Percentiles rank a stretch among this genome's conserved stretches.
Conservation (phyloP, 2,888 invertebrate genomes). For the Ethmia dodecea region DNA sequence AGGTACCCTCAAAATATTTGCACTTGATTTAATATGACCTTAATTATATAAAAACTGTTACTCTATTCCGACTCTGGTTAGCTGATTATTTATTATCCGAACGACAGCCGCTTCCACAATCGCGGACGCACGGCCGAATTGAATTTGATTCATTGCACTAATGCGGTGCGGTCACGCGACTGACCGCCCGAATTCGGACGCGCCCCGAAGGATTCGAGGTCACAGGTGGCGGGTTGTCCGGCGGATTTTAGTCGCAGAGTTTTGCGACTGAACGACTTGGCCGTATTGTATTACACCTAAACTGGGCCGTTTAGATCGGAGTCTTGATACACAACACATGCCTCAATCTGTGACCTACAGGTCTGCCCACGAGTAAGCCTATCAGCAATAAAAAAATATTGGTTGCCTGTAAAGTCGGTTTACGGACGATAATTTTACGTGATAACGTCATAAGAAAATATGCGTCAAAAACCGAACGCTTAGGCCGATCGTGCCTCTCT, state of each 20-base stretch:
- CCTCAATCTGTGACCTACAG: neutral
- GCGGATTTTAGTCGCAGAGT: neutral
- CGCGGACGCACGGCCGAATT: slow-evolving; percentile 50
- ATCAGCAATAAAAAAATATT: neutral
- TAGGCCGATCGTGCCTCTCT: too few relatives aligned
- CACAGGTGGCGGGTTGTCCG: slow-evolving; percentile 3
- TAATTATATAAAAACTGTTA: too few relatives aligned
- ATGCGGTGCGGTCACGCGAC: slow-evolving; percentile 62
- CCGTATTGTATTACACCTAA: too few relatives aligned
- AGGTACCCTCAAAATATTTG: too few relatives aligned
- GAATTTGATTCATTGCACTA: slow-evolving; percentile 66
- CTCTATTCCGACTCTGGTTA: slow-evolving; percentile 37
- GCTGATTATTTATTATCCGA: slow-evolving; percentile 55
- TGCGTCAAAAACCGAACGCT: too few relatives aligned
- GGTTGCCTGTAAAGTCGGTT: too few relatives aligned
- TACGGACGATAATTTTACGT: too few relatives aligned
- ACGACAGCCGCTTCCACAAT: slow-evolving; percentile 38
- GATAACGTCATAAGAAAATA: too few relatives aligned
- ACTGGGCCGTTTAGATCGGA: too few relatives aligned
- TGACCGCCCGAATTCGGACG: slow-evolving; percentile 41
- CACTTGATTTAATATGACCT: too few relatives aligned
- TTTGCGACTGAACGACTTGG: too few relatives aligned
- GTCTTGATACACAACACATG: neutral
- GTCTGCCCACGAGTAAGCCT: neutral
- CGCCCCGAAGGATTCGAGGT: slow-evolving; percentile 26